Evolutionary conservation across 2,888 invertebrate genomes (phyloP).

Genomic region (Hypomecis atomaria): DNA sequence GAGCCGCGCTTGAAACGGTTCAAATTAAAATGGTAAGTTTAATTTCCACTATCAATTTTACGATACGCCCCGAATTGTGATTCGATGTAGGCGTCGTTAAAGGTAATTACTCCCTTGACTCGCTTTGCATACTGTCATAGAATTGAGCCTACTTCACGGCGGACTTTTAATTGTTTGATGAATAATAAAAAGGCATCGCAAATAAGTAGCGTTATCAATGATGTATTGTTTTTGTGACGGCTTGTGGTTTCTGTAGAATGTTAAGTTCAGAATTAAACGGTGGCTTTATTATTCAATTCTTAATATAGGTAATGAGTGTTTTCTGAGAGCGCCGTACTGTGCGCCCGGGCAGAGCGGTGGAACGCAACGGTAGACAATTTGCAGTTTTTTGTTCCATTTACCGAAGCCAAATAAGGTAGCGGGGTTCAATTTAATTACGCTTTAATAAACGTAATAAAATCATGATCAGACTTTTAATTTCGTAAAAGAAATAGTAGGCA

Average conservation of each 20-base stretch:
- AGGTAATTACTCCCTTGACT: slow-evolving; percentile 59
- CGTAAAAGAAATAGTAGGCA: slow-evolving; percentile 52
- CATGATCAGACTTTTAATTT: slow-evolving; percentile 69
- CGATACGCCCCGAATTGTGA: slow-evolving; percentile 54
- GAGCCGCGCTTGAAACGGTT: slow-evolving; percentile 48
- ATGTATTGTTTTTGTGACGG: slow-evolving; percentile 55
- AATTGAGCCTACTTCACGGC: slow-evolving; percentile 62
- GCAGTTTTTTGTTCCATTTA: slow-evolving; percentile 64
- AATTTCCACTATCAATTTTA: slow-evolving; percentile 54
- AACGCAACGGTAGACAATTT: slow-evolving; percentile 44
- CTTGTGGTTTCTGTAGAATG: slow-evolving; percentile 55
- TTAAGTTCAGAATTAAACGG: slow-evolving; percentile 65
- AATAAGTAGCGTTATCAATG: slow-evolving; percentile 62
- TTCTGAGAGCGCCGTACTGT: slow-evolving; percentile 39
- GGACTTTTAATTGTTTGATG: slow-evolving; percentile 68
- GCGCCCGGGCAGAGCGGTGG: slow-evolving; percentile 33
- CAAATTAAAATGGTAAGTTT: slow-evolving; percentile 46
- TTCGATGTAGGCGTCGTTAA: slow-evolving; percentile 62
- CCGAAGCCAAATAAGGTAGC: slow-evolving; percentile 67
- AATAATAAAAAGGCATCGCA: slow-evolving; percentile 67
- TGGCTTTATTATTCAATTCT: slow-evolving; percentile 62
- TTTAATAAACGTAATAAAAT: slow-evolving; percentile 74
- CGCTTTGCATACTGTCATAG: slow-evolving; percentile 61
- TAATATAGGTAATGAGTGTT: slow-evolving; percentile 52
- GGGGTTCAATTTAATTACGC: slow-evolving; percentile 74